Evolutionary conservation across 2,113 vertebrate genomes (phyloP), one percentile per base, ranked within the genome.

Genomic region (Plecotus auritus): DNA sequence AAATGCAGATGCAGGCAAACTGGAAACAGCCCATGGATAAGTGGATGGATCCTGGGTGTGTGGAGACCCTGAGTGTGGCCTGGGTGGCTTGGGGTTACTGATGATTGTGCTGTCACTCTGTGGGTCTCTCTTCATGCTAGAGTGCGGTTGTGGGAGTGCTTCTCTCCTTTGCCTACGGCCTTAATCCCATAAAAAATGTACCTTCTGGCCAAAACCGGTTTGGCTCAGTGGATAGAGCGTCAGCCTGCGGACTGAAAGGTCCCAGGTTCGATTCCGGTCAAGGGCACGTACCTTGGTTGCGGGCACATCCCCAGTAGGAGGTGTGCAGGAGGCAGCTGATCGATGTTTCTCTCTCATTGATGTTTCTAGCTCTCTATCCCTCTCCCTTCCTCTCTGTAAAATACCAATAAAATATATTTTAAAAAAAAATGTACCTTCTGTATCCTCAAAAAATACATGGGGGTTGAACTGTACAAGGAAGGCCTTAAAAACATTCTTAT

Each of bases 1-100:
- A 85, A 87, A 73, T 47, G 67, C 85, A 77, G 80, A 69, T 81
- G 32, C 92, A 94, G 88, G 92, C 85, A 94, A 67, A 83, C 77
- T 81, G 73, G 70, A 95, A 78, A 73, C 86, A 91, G 88, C 42
- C 42, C 40, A 17, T 20, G 80, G 76, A n/a, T 10, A 51, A 4
- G 32, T 47, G 51, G 87, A 76, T 35, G 69, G 89, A 40, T 28
- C 51, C 14, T 4, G 47, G 69, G 20, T 45, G 0, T 4, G 8
- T 40, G 30, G 84, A 85, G 64, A 83, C 69, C 42, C 40, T 42
- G 61, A 12, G 22, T 47, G 32, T 30, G 35, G 32, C 88, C 83
- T 84, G 77, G 7, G 61, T 86, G 69, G 81, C 54, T 66, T 74
- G 51, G 40, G 77, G 82, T 51, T 51, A 66, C 54, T 42, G 22